phyloP scores from a whole-genome alignment of 2,888 invertebrate species.

The Lissocephala sabroskyi region DNA sequence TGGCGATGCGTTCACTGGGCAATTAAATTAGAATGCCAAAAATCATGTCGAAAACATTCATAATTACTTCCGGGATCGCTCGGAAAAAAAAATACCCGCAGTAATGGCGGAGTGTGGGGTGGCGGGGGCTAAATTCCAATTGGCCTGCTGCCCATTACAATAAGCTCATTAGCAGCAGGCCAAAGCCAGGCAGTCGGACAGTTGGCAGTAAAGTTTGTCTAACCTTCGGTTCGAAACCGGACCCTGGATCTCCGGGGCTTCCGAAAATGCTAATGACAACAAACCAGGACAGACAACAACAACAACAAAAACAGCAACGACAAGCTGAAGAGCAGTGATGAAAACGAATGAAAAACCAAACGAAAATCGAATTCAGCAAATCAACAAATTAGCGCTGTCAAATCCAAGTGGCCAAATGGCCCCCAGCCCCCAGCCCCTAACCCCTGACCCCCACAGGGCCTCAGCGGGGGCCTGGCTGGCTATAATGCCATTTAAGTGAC shows the following conservation, averaged over 20 bases:
- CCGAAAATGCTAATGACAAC: constrained; percentile 40
- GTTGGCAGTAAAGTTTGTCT: constrained; percentile 47
- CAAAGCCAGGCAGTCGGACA: constrained; percentile 17
- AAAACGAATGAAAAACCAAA: constrained; percentile 5
- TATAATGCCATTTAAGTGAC: constrained; percentile 41
- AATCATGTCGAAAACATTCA: constrained; percentile 53
- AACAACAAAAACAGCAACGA: constrained; percentile 7
- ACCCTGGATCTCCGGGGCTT: background rate
- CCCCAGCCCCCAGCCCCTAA: background rate
- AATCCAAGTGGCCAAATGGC: constrained; percentile 22
- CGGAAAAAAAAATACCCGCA: too few relatives aligned
- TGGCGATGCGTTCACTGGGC: constrained; percentile 11
- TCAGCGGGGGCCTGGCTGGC: constrained; percentile 3
- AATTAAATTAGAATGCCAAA: constrained; percentile 57
- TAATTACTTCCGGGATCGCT: constrained; percentile 46
- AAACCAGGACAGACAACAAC: too few relatives aligned
- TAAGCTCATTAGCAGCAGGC: constrained; percentile 3
- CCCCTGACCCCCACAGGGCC: too few relatives aligned
- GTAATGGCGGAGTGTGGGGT: background rate
- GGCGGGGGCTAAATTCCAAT: background rate
- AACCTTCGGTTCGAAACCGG: background rate
- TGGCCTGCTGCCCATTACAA: constrained; percentile 19
- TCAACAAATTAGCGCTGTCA: constrained; percentile 62
- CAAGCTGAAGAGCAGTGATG: constrained; percentile 1
- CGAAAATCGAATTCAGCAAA: constrained; percentile 55